Evolutionary conservation across 2,797 vertebrate species (phyloP).

Genomic region (Microchirus variegatus): DNA sequence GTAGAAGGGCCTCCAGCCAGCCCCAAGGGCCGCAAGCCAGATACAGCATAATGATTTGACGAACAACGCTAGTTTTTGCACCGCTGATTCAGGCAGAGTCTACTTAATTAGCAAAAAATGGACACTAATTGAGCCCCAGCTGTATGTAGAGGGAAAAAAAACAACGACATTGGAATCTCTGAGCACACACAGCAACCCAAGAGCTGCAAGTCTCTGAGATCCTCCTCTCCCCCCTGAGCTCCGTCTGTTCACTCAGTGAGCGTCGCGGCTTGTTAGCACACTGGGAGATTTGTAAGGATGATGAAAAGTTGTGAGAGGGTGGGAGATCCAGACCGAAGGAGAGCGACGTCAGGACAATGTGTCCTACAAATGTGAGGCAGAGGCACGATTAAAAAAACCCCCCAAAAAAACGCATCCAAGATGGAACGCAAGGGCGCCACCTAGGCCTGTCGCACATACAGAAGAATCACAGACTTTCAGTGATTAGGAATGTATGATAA

Average conservation of each 20-base stretch:
- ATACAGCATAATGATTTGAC: slow-evolving; percentile 71
- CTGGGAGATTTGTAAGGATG: slow-evolving; percentile 76
- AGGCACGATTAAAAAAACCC: not conserved
- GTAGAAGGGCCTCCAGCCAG: slow-evolving; percentile 68
- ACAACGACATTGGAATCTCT: slow-evolving; percentile 62
- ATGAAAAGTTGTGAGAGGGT: slow-evolving; percentile 66
- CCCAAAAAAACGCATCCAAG: not conserved
- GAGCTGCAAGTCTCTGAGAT: slow-evolving; percentile 76
- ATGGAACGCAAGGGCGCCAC: too few species aligned
- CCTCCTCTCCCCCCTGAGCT: slow-evolving; percentile 70
- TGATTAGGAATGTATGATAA: too few species aligned
- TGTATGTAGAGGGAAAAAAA: slow-evolving; percentile 47
- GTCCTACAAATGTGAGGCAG: slow-evolving; percentile 13
- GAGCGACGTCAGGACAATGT: slow-evolving; percentile 44
- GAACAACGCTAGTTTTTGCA: slow-evolving; percentile 77
- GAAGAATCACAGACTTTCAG: too few species aligned
- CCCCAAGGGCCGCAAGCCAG: slow-evolving; percentile 71
- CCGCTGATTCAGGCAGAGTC: slow-evolving; percentile 72
- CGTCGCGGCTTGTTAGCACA: slow-evolving; percentile 73
- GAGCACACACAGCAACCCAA: slow-evolving; percentile 69
- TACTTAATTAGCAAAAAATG: slow-evolving; percentile 80
- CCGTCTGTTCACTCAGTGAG: slow-evolving; percentile 74
- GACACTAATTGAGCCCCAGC: slow-evolving; percentile 82
- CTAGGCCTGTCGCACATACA: too few species aligned
- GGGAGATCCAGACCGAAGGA: slow-evolving; percentile 42